These are phyloP conservation scores for Papilio gigon DNA, from an alignment of 2,888 invertebrate species.

Conservation along the genomic window DNA sequence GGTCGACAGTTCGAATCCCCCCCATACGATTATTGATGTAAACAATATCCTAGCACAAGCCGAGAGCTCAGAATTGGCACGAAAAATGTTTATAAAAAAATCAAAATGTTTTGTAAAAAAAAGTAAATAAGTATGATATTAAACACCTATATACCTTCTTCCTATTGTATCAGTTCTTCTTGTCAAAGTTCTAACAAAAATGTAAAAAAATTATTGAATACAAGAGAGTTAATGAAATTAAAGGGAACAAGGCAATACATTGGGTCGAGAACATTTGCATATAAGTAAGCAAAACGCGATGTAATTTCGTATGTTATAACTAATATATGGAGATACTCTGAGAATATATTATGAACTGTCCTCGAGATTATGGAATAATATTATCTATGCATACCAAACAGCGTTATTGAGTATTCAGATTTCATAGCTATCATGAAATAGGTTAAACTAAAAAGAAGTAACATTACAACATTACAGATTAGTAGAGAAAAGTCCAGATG, in stretches of 20 bases:
- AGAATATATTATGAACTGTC: background rate
- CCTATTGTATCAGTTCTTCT: too few relatives aligned
- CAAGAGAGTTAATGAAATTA: background rate
- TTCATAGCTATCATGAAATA: background rate
- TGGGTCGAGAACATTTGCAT: constrained; percentile 10
- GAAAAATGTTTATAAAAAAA: too few relatives aligned
- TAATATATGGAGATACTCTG: background rate
- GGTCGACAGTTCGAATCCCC: too few relatives aligned
- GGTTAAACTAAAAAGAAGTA: background rate
- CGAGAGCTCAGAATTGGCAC: too few relatives aligned
- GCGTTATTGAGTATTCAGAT: background rate
- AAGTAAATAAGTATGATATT: too few relatives aligned
- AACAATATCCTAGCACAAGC: too few relatives aligned
- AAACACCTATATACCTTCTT: too few relatives aligned
- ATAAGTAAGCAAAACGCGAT: constrained; percentile 7
- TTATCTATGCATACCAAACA: background rate
- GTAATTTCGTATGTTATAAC: constrained; percentile 5
- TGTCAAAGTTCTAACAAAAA: too few relatives aligned
- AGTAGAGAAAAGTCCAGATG: background rate
- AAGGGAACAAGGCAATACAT: background rate
- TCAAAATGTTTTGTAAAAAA: too few relatives aligned
- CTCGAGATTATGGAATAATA: constrained; percentile 21
- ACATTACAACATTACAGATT: background rate
- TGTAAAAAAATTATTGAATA: background rate
- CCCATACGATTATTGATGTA: too few relatives aligned